Conservation (phyloP, 1,140 invertebrate genomes). For the Scaptomyza hsui region DNA sequence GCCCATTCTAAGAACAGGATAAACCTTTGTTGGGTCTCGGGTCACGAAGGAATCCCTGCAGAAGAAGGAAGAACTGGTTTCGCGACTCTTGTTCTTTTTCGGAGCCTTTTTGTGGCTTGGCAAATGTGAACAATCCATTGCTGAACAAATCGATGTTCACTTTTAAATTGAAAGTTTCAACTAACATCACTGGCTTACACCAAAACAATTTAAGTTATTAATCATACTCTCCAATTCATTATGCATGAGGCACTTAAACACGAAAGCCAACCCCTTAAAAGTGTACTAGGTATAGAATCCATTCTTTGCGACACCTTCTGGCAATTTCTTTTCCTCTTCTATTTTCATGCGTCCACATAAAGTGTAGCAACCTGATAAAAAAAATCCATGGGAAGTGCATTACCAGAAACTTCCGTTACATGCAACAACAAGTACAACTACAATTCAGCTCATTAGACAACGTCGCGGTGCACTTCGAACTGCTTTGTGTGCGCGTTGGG, state of each 20-base stretch:
- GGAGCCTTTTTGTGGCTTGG: too few relatives aligned
- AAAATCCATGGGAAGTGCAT: constrained; percentile 40
- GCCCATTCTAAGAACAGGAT: too few relatives aligned
- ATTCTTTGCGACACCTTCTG: constrained; percentile 4
- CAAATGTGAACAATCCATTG: too few relatives aligned
- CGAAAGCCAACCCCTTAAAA: not conserved
- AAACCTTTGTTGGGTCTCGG: too few relatives aligned
- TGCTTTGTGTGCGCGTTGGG: constrained; percentile 32
- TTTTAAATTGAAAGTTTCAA: too few relatives aligned
- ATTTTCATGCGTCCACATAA: constrained; percentile 22
- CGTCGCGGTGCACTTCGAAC: constrained; percentile 55
- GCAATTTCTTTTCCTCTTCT: not conserved
- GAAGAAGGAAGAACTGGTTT: too few relatives aligned
- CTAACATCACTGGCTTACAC: too few relatives aligned
- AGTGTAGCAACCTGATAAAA: constrained; percentile 35
- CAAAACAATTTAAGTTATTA: too few relatives aligned
- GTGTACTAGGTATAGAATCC: not conserved
- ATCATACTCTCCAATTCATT: too few relatives aligned
- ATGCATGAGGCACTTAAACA: constrained; percentile 6
- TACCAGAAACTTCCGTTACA: constrained; percentile 27
- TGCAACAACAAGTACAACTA: constrained; percentile 20
- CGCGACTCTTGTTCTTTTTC: too few relatives aligned
- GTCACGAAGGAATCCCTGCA: too few relatives aligned
- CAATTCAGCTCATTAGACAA: constrained; percentile 70
- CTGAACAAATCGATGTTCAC: too few relatives aligned